These are phyloP conservation scores for Orestias chungarensis DNA, from an alignment of 2,797 vertebrate genomes.

Conservation along the genomic window DNA sequence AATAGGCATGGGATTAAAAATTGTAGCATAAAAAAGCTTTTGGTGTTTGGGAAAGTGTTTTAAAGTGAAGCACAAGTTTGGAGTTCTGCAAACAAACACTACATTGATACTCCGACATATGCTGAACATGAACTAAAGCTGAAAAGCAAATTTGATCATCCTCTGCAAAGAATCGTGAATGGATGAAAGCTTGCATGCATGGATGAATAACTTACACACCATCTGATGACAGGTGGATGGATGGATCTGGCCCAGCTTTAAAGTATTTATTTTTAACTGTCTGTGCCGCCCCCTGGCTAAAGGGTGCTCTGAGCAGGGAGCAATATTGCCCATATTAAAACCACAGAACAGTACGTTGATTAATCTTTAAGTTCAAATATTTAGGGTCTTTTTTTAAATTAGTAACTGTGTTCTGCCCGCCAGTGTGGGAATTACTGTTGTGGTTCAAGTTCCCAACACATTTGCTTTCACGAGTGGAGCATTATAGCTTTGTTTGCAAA, in stretches of 20 bases:
- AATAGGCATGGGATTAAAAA: background rate
- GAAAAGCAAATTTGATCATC: background rate
- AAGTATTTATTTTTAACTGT: background rate
- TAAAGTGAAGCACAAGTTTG: background rate
- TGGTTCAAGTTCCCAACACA: no score
- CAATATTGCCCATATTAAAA: no score
- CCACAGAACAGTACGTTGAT: no score
- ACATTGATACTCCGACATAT: background rate
- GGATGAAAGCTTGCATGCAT: background rate
- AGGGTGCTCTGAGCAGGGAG: no score
- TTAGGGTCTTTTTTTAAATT: no score
- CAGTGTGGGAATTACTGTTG: no score
- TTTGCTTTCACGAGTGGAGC: no score
- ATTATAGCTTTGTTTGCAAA: no score
- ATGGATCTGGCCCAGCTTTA: background rate
- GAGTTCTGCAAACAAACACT: background rate
- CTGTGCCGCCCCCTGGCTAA: no score
- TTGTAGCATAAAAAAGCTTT: background rate
- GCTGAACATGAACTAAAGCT: no score
- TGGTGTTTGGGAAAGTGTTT: background rate
- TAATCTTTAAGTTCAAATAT: background rate
- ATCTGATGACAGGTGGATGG: background rate
- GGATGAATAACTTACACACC: no score
- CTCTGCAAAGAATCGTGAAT: background rate
- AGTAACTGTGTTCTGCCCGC: no score